phyloP scores from a whole-genome alignment of 2,797 vertebrate species.

The Trematomus bernacchii region DNA sequence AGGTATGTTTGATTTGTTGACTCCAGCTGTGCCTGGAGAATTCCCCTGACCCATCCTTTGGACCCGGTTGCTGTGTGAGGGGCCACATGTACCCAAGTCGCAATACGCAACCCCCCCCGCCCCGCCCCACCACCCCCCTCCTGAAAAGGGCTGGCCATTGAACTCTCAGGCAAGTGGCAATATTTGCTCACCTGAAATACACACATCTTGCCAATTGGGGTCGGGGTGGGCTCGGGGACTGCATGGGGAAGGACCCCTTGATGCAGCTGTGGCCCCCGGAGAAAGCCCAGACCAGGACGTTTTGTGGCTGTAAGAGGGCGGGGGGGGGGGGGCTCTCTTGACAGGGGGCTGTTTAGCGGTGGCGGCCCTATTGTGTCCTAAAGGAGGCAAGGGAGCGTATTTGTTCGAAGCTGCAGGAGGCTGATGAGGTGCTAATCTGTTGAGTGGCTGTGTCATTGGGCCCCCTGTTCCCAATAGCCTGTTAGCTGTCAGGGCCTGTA shows the following conservation, averaged over 20 bases:
- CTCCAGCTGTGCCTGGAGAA: slow-evolving; percentile 86
- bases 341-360: slow-evolving; percentile 89
- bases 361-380: slow-evolving; percentile 88
- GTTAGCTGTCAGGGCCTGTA: slow-evolving; percentile 84
- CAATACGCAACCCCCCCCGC: slow-evolving; percentile 88
- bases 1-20: slow-evolving; percentile 83
- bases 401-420: slow-evolving; percentile 92
- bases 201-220: slow-evolving; percentile 81
- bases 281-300: slow-evolving; percentile 89
- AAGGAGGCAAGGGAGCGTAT: slow-evolving; percentile 86
- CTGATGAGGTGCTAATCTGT: slow-evolving; percentile 95
- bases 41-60: slow-evolving; percentile 74
- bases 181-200: slow-evolving; percentile 96
- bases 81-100: slow-evolving; percentile 75
- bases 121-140: slow-evolving; percentile 72
- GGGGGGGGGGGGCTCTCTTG: slow-evolving; percentile 68
- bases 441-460: slow-evolving; percentile 83
- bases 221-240: slow-evolving; percentile 77
- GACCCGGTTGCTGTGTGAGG: slow-evolving; percentile 73
- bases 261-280: slow-evolving; percentile 89
- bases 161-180: slow-evolving; percentile 90
- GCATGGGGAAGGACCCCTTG: slow-evolving; percentile 67
- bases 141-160: slow-evolving; percentile 83
- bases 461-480: slow-evolving; percentile 84
- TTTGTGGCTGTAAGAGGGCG: slow-evolving; percentile 67